Conservation (phyloP, 2,797 vertebrate genomes). For the Apodemus agrarius region DNA sequence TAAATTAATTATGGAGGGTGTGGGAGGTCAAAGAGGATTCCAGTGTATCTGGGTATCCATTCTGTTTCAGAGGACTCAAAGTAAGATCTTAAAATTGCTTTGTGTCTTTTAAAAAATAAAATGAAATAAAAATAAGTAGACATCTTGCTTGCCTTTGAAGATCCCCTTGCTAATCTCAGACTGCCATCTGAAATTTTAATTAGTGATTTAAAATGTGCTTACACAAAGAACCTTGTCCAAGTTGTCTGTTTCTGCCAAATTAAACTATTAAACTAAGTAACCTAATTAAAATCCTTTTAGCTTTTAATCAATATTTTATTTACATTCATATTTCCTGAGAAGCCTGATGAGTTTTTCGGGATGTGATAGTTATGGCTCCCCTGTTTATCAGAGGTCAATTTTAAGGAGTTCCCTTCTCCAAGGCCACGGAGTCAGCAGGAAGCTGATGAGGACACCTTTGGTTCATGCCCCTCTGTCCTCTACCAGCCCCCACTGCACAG, state of each 20-base stretch:
- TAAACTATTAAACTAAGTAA: constrained; percentile 88
- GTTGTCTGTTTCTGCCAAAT: constrained; percentile 86
- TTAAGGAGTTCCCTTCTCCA: constrained; percentile 25
- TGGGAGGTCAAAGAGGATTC: background rate
- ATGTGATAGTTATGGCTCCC: constrained; percentile 74
- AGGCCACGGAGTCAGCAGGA: background rate
- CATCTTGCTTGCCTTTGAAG: constrained; percentile 83
- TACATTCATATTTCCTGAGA: constrained; percentile 84
- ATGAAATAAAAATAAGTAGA: constrained; percentile 80
- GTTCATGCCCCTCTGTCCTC: background rate
- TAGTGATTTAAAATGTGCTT: constrained; percentile 83
- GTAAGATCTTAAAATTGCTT: constrained; percentile 65
- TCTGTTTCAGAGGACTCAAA: constrained; percentile 69
- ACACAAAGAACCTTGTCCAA: constrained; percentile 83
- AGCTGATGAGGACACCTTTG: background rate
- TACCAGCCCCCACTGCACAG: background rate
- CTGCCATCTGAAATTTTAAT: constrained; percentile 86
- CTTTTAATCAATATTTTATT: constrained; percentile 90
- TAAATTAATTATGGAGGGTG: constrained; percentile 77
- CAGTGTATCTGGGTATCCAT: constrained; percentile 47
- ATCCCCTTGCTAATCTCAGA: constrained; percentile 82
- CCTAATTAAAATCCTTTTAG: constrained; percentile 89
- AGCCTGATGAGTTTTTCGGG: constrained; percentile 80
- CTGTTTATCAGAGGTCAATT: constrained; percentile 74
- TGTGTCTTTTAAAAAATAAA: constrained; percentile 72